A percentile compares a stretch with the other conserved stretches of the same genome.
These are phyloP conservation scores for Diacarnus erythraeanus DNA, from an alignment of 37 sponge, comb jelly and placozoan genomes.

Conservation along the genomic window DNA sequence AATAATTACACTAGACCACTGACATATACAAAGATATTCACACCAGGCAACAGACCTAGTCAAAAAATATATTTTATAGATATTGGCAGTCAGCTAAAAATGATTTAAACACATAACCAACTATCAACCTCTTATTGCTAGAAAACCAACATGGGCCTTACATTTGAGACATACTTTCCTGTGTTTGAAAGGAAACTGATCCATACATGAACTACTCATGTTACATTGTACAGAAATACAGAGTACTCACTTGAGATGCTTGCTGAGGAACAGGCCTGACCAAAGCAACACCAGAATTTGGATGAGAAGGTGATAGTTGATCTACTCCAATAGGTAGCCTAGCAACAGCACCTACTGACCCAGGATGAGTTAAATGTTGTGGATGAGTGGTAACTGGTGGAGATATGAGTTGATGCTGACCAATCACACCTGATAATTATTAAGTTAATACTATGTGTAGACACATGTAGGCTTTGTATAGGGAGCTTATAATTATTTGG, in stretches of 20 bases:
- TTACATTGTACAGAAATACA: too few species aligned
- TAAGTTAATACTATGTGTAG: too few species aligned
- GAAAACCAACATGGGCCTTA: too few species aligned
- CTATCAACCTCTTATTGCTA: too few species aligned
- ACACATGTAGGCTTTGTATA: too few species aligned
- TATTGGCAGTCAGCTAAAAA: neutral
- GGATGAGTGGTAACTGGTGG: conserved; percentile 6
- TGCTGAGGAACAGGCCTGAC: conserved; percentile 59
- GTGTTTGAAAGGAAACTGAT: too few species aligned
- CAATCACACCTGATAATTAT: conserved; percentile 25
- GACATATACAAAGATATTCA: too few species aligned
- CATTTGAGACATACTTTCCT: too few species aligned
- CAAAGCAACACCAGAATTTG: conserved; percentile 34
- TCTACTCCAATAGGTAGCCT: conserved; percentile 12
- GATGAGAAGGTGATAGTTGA: conserved; percentile 40
- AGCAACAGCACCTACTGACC: neutral
- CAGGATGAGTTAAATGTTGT: conserved; percentile 11
- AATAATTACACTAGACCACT: too few species aligned
- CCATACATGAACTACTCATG: too few species aligned
- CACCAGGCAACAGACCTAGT: neutral
- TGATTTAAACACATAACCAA: neutral
- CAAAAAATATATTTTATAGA: neutral
- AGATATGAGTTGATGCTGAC: conserved; percentile 13
- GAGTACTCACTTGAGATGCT: conserved; percentile 33
- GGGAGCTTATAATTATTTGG: too few species aligned